A percentile compares a stretch with the other conserved stretches of the same genome.
Conservation (phyloP, 2,113 vertebrate genomes). For the Malurus alboscapulatus region DNA sequence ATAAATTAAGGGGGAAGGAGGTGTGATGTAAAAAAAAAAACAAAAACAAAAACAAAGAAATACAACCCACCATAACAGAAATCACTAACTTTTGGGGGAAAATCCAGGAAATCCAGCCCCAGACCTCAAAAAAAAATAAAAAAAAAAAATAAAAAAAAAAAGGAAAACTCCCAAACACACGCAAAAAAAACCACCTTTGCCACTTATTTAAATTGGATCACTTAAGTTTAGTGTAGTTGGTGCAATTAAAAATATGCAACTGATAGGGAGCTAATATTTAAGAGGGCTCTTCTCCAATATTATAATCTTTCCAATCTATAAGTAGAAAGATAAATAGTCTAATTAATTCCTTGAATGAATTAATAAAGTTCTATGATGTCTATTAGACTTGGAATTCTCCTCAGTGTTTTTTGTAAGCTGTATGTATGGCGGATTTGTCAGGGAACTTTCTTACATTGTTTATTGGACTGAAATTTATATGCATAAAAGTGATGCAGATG, state of each 20-base stretch:
- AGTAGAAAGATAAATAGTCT: background rate
- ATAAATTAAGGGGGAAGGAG: background rate
- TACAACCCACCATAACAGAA: too few relatives aligned
- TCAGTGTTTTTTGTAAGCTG: background rate
- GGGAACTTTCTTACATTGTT: background rate
- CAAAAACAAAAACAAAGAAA: too few relatives aligned
- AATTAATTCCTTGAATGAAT: background rate
- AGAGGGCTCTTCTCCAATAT: background rate
- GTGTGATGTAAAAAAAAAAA: background rate
- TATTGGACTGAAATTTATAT: background rate
- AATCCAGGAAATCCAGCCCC: background rate
- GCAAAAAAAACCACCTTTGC: background rate
- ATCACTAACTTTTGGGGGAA: background rate
- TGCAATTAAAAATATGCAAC: background rate
- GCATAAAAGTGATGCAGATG: background rate
- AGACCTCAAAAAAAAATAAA: background rate
- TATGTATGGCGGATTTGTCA: background rate
- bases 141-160: background rate
- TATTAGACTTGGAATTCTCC: background rate
- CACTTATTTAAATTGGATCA: background rate
- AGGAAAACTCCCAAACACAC: too few relatives aligned
- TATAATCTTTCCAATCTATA: background rate
- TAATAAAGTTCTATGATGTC: background rate
- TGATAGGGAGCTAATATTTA: background rate
- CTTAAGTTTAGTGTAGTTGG: background rate